Base-by-base conservation (phyloP, 2,888 invertebrate genomes). In the Noctua janthina region DNA sequence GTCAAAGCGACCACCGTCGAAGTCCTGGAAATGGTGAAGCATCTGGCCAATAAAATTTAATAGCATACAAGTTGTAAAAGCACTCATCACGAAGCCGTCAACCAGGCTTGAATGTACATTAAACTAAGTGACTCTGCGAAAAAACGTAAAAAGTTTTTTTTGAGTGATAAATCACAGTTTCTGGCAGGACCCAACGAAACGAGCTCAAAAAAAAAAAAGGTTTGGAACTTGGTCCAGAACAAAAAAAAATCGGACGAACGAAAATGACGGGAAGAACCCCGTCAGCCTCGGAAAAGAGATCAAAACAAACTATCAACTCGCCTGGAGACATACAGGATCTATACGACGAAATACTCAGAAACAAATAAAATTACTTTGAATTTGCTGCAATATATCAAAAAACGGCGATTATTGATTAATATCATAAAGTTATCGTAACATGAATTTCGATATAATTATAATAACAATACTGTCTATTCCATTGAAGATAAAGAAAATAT, bases 381-480 rank as follows among this genome's bases (percentile, higher is more conserved):
- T 3, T 35, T 35, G 35, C 35, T 35, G 35, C 35, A 35, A 35
- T 35, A 35, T 35, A 35, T 35, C n/a, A 62, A 43, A 11, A 49
- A 17, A 35, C 11, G 8, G 17, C 17, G 35, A 46, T 56, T 11
- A 35, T 2, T 46, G 7, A 17, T 23, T 46, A 43, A 23, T 66
- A 39, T 59, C 46, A 54, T 17, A 66, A 78, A 39, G 5, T 78
- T 78, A 68, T 78, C 46, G 35, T 13, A 1, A 13, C 17, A 15
- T 29, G 15, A 62, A 43, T 59, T 39, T 72, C 23, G 7, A 39
- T 43, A 79, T 56, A 0, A 71, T 51, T 69, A 69, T 23, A 46
- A 56, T 56, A 39, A 20, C n/a, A 78, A 68, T 79, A 79, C 51
- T 69, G 35, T 35, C 35, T 35, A 62, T 43, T 81, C 39, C 23